These are phyloP conservation scores for Cerceris ruficornis DNA, from an alignment of 2,888 invertebrate species.

Conservation along the genomic window DNA sequence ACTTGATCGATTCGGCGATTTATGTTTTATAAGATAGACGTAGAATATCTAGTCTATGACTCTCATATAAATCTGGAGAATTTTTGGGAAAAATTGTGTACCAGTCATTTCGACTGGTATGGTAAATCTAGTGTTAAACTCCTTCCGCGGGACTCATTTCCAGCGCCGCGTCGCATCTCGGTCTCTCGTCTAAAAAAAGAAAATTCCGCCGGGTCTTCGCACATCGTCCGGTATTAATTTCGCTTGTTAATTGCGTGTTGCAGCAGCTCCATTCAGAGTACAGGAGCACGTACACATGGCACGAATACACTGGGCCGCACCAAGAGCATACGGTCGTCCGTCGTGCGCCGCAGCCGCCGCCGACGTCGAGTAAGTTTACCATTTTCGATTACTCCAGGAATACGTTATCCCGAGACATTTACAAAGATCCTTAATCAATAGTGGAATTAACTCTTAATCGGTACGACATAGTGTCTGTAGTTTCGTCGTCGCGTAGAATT, in stretches of 20 bases:
- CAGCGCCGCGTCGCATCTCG: no score
- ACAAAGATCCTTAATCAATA: no score
- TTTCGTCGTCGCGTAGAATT: constrained; percentile 29
- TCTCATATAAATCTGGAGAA: no score
- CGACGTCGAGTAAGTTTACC: constrained; percentile 77
- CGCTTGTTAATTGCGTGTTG: constrained; percentile 65
- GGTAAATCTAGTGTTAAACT: no score
- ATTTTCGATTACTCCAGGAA: constrained; percentile 3
- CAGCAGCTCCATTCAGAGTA: constrained; percentile 95
- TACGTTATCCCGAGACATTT: constrained; percentile 2
- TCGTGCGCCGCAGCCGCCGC: constrained; percentile 84
- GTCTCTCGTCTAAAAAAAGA: no score
- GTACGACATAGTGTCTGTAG: constrained; percentile 44
- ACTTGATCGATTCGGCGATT: no score
- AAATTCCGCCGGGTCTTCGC: no score
- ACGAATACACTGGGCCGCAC: constrained; percentile 90
- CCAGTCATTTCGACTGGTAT: no score
- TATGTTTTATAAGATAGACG: no score
- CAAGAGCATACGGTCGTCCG: constrained; percentile 87
- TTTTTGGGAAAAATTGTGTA: no score
- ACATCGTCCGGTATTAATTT: constrained; percentile 4
- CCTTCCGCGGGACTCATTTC: no score
- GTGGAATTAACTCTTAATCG: constrained; percentile 34
- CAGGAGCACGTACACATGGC: constrained; percentile 97
- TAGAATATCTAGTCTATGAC: no score